A percentile compares a stretch with the other conserved stretches of the same genome.
Evolutionary conservation across 2,888 invertebrate genomes (phyloP).

Genomic region (Sturmia bella): DNA sequence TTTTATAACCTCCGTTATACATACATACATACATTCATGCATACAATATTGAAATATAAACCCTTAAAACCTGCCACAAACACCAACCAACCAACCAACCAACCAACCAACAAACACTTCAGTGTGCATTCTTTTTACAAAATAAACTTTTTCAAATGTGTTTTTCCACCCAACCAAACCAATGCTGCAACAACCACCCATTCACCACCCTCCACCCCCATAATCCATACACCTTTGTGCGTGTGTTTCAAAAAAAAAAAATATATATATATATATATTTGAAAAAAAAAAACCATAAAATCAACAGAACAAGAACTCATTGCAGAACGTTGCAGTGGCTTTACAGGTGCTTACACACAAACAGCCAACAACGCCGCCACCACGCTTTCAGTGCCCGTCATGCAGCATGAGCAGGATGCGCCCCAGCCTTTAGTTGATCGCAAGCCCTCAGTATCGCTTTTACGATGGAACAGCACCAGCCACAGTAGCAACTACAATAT

Average conservation of each 20-base stretch:
- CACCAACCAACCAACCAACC: no score
- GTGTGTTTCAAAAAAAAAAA: constrained; percentile 29
- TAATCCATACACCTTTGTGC: constrained; percentile 7
- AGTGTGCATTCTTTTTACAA: not conserved
- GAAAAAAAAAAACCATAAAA: constrained; percentile 21
- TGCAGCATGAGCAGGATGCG: constrained; percentile 85
- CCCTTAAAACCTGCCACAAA: no score
- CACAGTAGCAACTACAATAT: constrained; percentile 57
- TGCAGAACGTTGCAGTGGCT: constrained; percentile 89
- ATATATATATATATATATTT: not conserved
- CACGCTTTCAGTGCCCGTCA: constrained; percentile 82
- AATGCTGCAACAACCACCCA: not conserved
- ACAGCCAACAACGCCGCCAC: constrained; percentile 77
- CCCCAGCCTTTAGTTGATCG: constrained; percentile 88
- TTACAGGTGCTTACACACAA: constrained; percentile 82
- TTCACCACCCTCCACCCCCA: not conserved
- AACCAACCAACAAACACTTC: not conserved
- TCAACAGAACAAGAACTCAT: constrained; percentile 84
- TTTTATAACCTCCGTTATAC: not conserved
- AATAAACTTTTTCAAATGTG: constrained; percentile 15
- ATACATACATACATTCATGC: not conserved
- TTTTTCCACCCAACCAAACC: not conserved
- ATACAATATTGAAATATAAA: no score
- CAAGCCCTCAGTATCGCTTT: constrained; percentile 85
- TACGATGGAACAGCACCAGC: constrained; percentile 82